Conservation (phyloP, 2,797 vertebrate species). For the Gallinago nigripennis region DNA sequence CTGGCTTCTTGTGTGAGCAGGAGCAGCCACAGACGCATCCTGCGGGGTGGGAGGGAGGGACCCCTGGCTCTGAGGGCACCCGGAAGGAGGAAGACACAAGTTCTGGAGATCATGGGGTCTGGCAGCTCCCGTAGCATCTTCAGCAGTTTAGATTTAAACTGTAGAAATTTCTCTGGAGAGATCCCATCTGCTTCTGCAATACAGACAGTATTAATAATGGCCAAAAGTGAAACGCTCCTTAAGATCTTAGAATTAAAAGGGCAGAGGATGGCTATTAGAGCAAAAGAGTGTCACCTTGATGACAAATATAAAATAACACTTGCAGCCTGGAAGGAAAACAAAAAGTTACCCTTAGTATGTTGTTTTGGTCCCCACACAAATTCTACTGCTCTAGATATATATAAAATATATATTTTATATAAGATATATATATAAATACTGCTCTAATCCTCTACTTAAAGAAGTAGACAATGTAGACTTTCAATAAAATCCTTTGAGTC, state of each 20-base stretch:
- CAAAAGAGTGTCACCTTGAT: neutral
- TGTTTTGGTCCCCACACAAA: neutral
- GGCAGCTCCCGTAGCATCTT: neutral
- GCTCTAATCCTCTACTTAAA: no score
- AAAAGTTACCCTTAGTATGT: neutral
- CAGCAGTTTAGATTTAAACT: neutral
- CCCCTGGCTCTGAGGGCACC: neutral
- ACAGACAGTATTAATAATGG: neutral
- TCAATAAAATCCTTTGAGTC: neutral
- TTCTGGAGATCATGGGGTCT: neutral
- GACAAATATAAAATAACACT: neutral
- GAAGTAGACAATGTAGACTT: neutral
- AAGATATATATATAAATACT: no score
- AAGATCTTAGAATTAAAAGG: neutral
- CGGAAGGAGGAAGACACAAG: neutral
- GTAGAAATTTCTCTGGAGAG: neutral
- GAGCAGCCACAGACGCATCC: neutral
- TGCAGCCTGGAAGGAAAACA: neutral
- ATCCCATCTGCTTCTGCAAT: neutral
- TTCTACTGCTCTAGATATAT: no score
- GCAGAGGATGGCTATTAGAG: neutral
- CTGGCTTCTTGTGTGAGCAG: accelerated
- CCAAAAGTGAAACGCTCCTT: neutral
- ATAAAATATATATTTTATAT: no score
- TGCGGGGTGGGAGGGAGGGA: accelerated